phyloP scores from a whole-genome alignment of 2,113 vertebrate genomes.

The Sigmodon hispidus region DNA sequence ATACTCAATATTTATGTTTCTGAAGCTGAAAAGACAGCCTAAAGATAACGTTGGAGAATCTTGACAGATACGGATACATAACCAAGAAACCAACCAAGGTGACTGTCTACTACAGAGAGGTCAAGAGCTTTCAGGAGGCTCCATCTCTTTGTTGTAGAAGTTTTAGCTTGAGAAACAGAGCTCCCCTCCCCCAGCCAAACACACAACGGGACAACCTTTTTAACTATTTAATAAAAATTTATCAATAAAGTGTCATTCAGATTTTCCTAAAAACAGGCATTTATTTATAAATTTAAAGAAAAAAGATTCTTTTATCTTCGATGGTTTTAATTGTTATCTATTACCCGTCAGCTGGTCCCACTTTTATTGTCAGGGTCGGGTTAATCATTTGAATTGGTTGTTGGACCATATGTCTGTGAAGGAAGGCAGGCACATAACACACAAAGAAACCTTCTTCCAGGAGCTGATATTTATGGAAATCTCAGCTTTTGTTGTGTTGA shows the following conservation, averaged over 20 bases:
- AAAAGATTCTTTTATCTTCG: background rate
- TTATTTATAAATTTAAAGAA: background rate
- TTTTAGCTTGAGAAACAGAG: background rate
- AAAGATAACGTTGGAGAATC: background rate
- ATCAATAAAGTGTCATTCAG: background rate
- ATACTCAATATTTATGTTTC: constrained; percentile 66
- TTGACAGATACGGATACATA: background rate
- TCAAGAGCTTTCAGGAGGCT: background rate
- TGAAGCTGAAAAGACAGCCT: constrained; percentile 3
- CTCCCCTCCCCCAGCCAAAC: background rate
- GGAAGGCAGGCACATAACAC: background rate
- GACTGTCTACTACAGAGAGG: background rate
- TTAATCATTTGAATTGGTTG: background rate
- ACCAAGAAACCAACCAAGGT: background rate
- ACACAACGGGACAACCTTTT: background rate
- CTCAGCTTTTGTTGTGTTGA: background rate
- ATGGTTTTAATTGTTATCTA: background rate
- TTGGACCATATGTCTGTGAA: background rate
- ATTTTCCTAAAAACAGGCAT: background rate
- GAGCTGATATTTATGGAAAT: background rate
- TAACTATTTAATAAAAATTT: background rate
- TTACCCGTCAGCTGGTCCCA: background rate
- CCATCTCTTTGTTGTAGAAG: background rate
- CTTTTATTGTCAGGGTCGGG: background rate
- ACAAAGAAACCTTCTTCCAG: background rate